Evolutionary conservation across 2,888 invertebrate species (phyloP).

Genomic region (Augochlorella aurata): DNA sequence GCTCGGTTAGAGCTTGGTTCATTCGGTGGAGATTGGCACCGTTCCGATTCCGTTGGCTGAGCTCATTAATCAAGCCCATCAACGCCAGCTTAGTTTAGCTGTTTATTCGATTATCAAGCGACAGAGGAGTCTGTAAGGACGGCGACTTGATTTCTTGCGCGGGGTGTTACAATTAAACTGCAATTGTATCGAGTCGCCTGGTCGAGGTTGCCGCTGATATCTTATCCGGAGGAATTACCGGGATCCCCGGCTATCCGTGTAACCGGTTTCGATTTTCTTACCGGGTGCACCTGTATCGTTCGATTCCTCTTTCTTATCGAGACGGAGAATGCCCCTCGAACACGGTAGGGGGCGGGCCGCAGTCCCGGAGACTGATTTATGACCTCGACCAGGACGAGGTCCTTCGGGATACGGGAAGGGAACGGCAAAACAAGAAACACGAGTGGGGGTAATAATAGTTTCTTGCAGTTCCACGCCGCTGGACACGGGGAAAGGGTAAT

Average conservation of each 20-base stretch:
- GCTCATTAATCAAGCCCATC: slow-evolving; percentile 19
- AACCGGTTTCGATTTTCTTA: slow-evolving; percentile 50
- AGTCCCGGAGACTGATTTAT: slow-evolving; percentile 67
- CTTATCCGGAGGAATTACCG: slow-evolving; percentile 29
- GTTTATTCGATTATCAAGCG: slow-evolving; percentile 26
- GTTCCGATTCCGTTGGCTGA: background rate
- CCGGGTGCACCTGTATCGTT: slow-evolving; percentile 35
- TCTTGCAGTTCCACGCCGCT: slow-evolving; percentile 71
- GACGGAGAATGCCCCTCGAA: slow-evolving; percentile 20
- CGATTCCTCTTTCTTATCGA: slow-evolving; percentile 49
- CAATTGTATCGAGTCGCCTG: background rate
- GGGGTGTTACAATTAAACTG: slow-evolving; percentile 16
- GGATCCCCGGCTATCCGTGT: background rate
- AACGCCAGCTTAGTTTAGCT: background rate
- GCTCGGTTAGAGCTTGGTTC: background rate
- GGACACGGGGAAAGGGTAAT: slow-evolving; percentile 66
- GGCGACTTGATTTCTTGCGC: slow-evolving; percentile 15
- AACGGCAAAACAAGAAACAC: slow-evolving; percentile 71
- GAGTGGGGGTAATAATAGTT: slow-evolving; percentile 74
- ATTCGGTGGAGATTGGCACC: background rate
- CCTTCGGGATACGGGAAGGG: slow-evolving; percentile 45
- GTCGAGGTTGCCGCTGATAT: background rate
- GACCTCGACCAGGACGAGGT: slow-evolving; percentile 60
- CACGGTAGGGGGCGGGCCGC: slow-evolving; percentile 29
- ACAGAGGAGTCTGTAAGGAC: background rate